phyloP scores from a whole-genome alignment of 1,140 invertebrate species.

The Macrosteles quadrilineatus region DNA sequence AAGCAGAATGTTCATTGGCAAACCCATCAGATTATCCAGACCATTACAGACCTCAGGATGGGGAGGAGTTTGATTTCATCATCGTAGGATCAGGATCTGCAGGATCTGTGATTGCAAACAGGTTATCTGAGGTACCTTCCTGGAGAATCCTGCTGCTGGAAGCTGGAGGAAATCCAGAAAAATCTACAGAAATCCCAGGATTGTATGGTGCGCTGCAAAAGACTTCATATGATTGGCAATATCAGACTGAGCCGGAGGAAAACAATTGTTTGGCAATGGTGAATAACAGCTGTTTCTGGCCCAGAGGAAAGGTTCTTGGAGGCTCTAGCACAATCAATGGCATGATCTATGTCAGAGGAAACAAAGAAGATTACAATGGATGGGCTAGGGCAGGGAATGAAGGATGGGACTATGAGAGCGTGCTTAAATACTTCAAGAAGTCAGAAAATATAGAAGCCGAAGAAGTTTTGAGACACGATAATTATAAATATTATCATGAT shows the following conservation, averaged over 20 bases:
- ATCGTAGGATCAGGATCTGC: constrained; percentile 86
- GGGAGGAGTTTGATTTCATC: constrained; percentile 72
- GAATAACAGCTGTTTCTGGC: constrained; percentile 57
- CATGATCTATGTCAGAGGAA: constrained; percentile 93
- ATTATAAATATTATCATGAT: constrained; percentile 48
- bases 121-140: constrained; percentile 77
- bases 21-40: background rate
- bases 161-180: constrained; percentile 77
- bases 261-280: constrained; percentile 58
- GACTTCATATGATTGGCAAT: constrained; percentile 87
- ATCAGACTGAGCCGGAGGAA: constrained; percentile 72
- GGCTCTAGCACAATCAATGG: constrained; percentile 94
- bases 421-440: constrained; percentile 85
- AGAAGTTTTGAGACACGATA: constrained; percentile 38
- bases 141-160: constrained; percentile 80
- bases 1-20: constrained; percentile 11
- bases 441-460: constrained; percentile 66
- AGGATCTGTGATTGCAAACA: constrained; percentile 85
- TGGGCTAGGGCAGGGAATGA: constrained; percentile 84
- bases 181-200: constrained; percentile 74
- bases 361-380: constrained; percentile 84
- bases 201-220: constrained; percentile 73
- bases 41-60: constrained; percentile 4
- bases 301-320: constrained; percentile 84
- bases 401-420: constrained; percentile 87